A percentile compares a stretch with the other conserved stretches of the same genome.
Conservation (phyloP, 2,113 vertebrate species). For the Ptychochromis oligacanthus region DNA sequence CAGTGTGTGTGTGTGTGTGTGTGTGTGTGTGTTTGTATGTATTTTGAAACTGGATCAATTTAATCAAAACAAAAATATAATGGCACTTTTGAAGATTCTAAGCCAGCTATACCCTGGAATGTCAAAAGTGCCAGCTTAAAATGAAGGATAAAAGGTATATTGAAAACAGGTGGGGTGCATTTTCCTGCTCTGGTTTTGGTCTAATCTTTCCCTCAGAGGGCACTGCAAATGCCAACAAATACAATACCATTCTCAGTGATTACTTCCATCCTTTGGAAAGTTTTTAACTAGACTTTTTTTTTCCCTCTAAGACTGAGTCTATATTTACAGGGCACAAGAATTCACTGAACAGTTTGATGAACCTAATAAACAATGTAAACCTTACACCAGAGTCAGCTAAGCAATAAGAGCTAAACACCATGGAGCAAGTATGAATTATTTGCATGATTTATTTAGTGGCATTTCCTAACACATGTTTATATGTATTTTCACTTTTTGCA, state of each 20-base stretch:
- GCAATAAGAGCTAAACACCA: neutral
- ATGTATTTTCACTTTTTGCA: neutral
- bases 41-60: constrained; percentile 28
- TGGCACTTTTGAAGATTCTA: constrained; percentile 24
- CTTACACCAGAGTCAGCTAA: neutral
- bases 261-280: constrained; percentile 61
- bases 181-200: constrained; percentile 59
- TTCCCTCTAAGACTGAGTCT: constrained; percentile 13
- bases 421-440: neutral
- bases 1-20: neutral
- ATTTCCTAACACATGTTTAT: neutral
- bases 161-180: constrained; percentile 58
- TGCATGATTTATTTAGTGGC: neutral
- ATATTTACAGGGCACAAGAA: constrained; percentile 21
- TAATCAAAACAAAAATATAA: constrained; percentile 9
- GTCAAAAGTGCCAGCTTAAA: constrained; percentile 38
- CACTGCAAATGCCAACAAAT: constrained; percentile 64
- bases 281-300: constrained; percentile 26
- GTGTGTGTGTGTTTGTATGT: neutral
- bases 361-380: constrained; percentile 43
- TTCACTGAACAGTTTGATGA: constrained; percentile 32
- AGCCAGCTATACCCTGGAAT: constrained; percentile 10
- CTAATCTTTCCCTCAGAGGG: constrained; percentile 55
- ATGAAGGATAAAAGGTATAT: constrained; percentile 52
- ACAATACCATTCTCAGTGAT: constrained; percentile 61